These are phyloP conservation scores for Charina bottae DNA, from an alignment of 2,113 vertebrate species.

Conservation along the genomic window DNA sequence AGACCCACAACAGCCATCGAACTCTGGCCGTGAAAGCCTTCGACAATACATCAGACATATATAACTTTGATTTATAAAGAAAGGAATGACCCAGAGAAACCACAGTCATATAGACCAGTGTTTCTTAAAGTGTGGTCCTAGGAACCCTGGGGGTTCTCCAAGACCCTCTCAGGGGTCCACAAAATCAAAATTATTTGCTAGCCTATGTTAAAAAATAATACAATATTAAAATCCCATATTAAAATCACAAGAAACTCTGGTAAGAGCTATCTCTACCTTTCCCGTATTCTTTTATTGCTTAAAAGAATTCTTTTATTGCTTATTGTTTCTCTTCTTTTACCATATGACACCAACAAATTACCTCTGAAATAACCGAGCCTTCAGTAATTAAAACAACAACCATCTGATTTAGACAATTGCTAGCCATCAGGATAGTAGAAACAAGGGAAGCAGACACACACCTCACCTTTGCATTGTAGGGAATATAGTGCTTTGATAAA, in stretches of 20 bases:
- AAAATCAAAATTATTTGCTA: too few relatives aligned
- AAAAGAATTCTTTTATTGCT: neutral
- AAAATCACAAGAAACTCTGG: neutral
- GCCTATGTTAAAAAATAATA: too few relatives aligned
- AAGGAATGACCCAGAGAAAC: too few relatives aligned
- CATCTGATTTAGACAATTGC: neutral
- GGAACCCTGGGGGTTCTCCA: too few relatives aligned
- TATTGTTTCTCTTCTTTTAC: neutral
- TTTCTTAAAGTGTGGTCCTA: too few relatives aligned
- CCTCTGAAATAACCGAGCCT: neutral
- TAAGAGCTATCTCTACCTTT: neutral
- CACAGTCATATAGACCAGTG: too few relatives aligned
- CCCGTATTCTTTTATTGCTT: neutral
- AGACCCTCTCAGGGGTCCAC: too few relatives aligned
- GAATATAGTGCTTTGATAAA: slow-evolving; percentile 96
- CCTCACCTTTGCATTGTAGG: slow-evolving; percentile 96
- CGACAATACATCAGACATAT: too few relatives aligned
- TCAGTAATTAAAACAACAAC: neutral
- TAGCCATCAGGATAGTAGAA: neutral
- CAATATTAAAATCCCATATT: too few relatives aligned
- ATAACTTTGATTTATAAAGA: too few relatives aligned
- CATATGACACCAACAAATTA: neutral
- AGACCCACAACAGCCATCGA: too few relatives aligned
- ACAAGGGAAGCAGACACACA: neutral
- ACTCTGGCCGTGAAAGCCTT: too few relatives aligned